phyloP scores from a whole-genome alignment of 2,797 vertebrate genomes.

The Setipinna tenuifilis region DNA sequence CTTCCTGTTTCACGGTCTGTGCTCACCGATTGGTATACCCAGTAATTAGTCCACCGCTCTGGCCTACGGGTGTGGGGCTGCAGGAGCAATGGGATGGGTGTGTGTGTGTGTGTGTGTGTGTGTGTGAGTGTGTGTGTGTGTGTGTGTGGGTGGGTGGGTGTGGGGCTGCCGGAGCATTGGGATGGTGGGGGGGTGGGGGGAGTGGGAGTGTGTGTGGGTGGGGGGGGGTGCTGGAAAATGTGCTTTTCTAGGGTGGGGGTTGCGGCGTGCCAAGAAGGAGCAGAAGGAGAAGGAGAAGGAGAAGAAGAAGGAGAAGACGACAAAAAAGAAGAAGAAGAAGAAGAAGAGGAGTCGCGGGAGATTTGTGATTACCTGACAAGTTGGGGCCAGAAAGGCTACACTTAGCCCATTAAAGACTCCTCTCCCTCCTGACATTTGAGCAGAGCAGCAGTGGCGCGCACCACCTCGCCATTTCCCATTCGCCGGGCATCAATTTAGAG shows the following conservation, averaged over 20 bases:
- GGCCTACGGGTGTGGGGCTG: conserved; percentile 77
- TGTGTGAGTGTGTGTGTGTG: neutral
- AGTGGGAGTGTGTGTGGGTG: neutral
- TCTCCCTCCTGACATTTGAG: conserved; percentile 97
- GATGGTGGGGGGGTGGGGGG: neutral
- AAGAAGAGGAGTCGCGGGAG: conserved; percentile 76
- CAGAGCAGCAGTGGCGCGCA: conserved; percentile 82
- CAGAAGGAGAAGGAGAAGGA: too few species aligned
- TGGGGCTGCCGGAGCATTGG: neutral
- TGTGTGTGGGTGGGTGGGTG: neutral
- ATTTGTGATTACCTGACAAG: conserved; percentile 97
- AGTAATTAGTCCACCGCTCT: conserved; percentile 92
- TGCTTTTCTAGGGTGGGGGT: conserved; percentile 44
- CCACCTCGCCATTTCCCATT: conserved; percentile 95
- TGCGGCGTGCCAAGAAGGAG: conserved; percentile 50
- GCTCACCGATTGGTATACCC: conserved; percentile 87
- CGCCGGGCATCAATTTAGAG: conserved; percentile 88
- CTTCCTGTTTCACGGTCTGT: conserved; percentile 81
- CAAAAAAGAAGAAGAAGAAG: neutral
- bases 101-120: conserved; percentile 4
- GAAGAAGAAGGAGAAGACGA: too few species aligned
- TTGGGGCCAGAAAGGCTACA: conserved; percentile 98
- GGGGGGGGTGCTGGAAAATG: conserved; percentile 54
- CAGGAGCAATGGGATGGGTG: neutral
- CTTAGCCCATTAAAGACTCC: conserved; percentile 99